Base-by-base conservation (phyloP, 2,797 vertebrate genomes). In the Pangasius larnaudii region DNA sequence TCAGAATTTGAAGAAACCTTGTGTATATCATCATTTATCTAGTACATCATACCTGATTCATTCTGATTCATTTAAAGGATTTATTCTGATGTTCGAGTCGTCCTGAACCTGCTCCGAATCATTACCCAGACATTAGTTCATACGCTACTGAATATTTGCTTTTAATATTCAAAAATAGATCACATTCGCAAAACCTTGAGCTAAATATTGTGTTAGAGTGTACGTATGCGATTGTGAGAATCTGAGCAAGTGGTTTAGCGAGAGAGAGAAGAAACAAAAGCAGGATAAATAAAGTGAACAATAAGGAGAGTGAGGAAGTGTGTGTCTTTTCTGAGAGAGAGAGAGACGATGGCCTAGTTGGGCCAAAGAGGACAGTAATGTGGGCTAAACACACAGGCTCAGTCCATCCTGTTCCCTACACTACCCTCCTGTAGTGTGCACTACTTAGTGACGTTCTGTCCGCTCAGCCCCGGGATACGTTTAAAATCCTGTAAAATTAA, bases 321-420 rank as follows among this genome's bases (percentile, higher is more conserved):
- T n/a, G 84, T 36, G 81, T 61, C 81, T 88, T 87, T 89, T 88
- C 89, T 91, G 84, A 88, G 88, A 79, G 87, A 85, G 84, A 88
- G 88, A 79, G 87, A 85, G 84, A 90, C 19, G 59, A 78, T 92
- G 92, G 89, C 92, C 92, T 90, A 93, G 83, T 92, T 93, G 88
- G 88, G 85, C 82, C 85, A 88, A 85, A 78, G 87, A 90, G 90
- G 88, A 88, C 86, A 79, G 87, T 77, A 87, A 90, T 92, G 83
- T 89, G 90, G 90, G 92, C 88, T 92, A 86, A 86, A 86, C 84
- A 88, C 81, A 92, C 88, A 79, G 19, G 77, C 85, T 86, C 61
- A 19, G n/a, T 78, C 75, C 88, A 83, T 72, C 42, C 84, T 84
- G 80, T 87, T 85, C 80, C 81, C 86, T 33, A 46, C 33, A 58